Conservation (phyloP, 2,888 invertebrate species). For the Apotomis turbidana region DNA sequence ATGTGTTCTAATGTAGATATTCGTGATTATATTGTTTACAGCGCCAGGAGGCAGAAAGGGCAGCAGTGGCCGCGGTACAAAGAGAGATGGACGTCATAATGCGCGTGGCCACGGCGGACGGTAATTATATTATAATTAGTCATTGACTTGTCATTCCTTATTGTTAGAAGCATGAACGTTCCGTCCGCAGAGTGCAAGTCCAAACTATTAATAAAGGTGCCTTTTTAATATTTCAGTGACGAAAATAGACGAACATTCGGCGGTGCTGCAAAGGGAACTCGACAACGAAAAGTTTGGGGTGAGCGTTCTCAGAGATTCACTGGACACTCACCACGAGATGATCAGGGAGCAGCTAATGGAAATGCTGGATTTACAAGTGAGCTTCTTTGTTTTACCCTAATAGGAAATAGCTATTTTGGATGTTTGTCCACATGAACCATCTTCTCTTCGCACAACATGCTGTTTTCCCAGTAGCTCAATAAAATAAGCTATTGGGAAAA, state of each 20-base stretch:
- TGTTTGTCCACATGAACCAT: too few species aligned
- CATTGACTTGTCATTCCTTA: too few species aligned
- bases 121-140: background rate
- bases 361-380: constrained; percentile 23
- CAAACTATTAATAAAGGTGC: too few species aligned
- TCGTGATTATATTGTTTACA: background rate
- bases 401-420: too few species aligned
- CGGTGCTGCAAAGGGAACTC: constrained; percentile 2
- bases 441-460: too few species aligned
- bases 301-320: background rate
- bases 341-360: constrained; percentile 7
- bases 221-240: constrained; percentile 5
- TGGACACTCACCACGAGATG: background rate
- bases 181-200: too few species aligned
- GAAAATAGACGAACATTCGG: constrained; percentile 3
- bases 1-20: background rate
- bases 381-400: background rate
- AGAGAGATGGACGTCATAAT: constrained; percentile 5
- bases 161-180: too few species aligned
- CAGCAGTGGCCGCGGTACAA: constrained; percentile 5
- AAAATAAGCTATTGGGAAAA: too few species aligned
- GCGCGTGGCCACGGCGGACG: constrained; percentile 1
- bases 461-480: too few species aligned
- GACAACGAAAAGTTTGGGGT: background rate
- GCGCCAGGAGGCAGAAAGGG: constrained; percentile 17